These are phyloP conservation scores for Notothenia coriiceps DNA, from an alignment of 2,113 vertebrate genomes.

Conservation along the genomic window DNA sequence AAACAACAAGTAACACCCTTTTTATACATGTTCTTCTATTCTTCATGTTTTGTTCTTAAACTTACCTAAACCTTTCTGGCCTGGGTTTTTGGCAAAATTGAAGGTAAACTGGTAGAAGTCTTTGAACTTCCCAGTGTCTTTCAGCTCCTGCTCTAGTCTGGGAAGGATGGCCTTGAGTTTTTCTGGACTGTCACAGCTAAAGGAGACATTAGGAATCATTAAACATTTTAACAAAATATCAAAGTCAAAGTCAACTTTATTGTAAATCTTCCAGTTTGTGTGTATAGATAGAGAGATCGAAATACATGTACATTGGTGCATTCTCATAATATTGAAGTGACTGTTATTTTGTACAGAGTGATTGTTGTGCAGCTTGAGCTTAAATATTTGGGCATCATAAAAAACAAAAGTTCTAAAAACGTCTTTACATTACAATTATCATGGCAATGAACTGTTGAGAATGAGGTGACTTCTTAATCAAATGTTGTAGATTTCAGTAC, in stretches of 20 bases:
- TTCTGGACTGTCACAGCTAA: conserved; percentile 93
- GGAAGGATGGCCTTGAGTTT: conserved; percentile 92
- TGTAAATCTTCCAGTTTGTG: no score
- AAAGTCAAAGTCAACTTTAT: no score
- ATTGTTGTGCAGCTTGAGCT: background rate
- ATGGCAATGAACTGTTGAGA: background rate
- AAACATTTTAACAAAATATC: no score
- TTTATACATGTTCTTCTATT: background rate
- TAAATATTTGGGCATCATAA: background rate
- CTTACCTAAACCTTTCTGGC: conserved; percentile 97
- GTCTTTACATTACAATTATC: background rate
- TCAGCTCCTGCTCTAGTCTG: conserved; percentile 93
- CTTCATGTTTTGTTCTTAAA: background rate
- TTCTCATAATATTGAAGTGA: no score
- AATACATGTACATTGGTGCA: no score
- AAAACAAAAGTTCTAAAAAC: background rate
- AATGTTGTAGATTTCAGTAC: background rate
- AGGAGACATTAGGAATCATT: conserved; percentile 27
- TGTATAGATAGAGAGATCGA: no score
- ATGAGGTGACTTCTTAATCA: background rate
- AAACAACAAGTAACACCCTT: background rate
- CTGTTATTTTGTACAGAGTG: no score
- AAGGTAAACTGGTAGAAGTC: conserved; percentile 98
- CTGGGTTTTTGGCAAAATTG: conserved; percentile 97
- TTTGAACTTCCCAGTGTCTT: conserved; percentile 93